These are phyloP conservation scores for Athetis lepigone DNA, from an alignment of 2,888 invertebrate genomes.

Conservation along the genomic window DNA sequence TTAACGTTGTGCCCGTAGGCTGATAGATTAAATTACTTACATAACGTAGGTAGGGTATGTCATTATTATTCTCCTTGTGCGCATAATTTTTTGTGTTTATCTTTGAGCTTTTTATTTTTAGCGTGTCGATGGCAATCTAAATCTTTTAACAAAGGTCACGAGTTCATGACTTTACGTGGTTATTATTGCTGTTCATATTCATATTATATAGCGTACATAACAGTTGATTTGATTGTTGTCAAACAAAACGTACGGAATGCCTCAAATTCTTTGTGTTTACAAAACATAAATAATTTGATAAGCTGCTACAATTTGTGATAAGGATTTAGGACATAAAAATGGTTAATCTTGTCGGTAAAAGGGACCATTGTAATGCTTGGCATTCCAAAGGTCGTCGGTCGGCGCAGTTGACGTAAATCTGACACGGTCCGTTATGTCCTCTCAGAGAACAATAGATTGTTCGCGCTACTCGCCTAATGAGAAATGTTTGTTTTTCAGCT, in stretches of 20 bases:
- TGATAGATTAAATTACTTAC: constrained; percentile 69
- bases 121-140: background rate
- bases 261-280: background rate
- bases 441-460: constrained; percentile 85
- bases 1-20: constrained; percentile 69
- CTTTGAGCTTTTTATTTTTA: constrained; percentile 28
- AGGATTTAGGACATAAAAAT: constrained; percentile 9
- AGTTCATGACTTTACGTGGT: constrained; percentile 2
- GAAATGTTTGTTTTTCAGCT: constrained; percentile 88
- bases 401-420: constrained; percentile 83
- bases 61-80: constrained; percentile 51
- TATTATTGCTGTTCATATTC: constrained; percentile 8
- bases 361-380: constrained; percentile 50
- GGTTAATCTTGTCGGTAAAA: constrained; percentile 29
- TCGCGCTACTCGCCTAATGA: constrained; percentile 87
- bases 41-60: constrained; percentile 55
- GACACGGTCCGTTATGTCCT: constrained; percentile 88
- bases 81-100: constrained; percentile 25
- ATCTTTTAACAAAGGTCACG: constrained; percentile 28
- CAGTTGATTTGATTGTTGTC: constrained; percentile 3
- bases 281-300: too few species aligned
- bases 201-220: constrained; percentile 16
- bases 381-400: constrained; percentile 81
- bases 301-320: background rate
- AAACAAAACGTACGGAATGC: background rate